phyloP scores from a whole-genome alignment of 2,888 invertebrate genomes.

The Trissolcus brochymenae region DNA sequence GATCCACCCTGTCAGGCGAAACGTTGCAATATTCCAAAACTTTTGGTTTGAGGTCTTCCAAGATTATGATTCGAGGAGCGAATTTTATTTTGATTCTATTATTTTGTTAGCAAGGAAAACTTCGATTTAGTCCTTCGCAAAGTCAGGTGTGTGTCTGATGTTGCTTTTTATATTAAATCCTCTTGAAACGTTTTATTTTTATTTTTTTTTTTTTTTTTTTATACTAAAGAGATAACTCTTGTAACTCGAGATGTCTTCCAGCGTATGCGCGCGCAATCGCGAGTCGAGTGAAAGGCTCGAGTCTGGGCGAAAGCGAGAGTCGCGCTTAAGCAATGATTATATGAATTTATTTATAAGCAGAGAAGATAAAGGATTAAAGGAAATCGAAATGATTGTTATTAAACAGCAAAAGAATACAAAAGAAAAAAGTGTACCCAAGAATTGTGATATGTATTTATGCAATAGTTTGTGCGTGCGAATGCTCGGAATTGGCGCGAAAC shows the following conservation, averaged over 20 bases:
- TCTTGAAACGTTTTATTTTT: slow-evolving; percentile 8
- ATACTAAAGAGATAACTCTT: slow-evolving; percentile 6
- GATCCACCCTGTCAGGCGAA: slow-evolving; percentile 65
- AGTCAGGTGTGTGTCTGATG: slow-evolving; percentile 9
- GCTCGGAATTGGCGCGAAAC: slow-evolving; percentile 35
- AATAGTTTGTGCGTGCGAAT: slow-evolving; percentile 43
- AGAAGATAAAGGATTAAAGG: slow-evolving; percentile 30
- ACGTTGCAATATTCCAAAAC: slow-evolving; percentile 73
- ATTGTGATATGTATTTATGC: slow-evolving; percentile 53
- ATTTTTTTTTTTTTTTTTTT: slow-evolving; percentile 18
- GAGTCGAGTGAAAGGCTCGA: slow-evolving; percentile 43
- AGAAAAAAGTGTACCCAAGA: slow-evolving; percentile 28
- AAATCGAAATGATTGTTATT: slow-evolving; percentile 34
- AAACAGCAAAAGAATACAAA: slow-evolving; percentile 20
- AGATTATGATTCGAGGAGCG: slow-evolving; percentile 3
- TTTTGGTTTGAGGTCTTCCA: slow-evolving; percentile 44
- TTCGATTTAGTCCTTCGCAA: slow-evolving; percentile 2
- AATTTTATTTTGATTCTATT: slow-evolving; percentile 28
- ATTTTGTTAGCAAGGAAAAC: slow-evolving; percentile 9
- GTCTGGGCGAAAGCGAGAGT: slow-evolving; percentile 48
- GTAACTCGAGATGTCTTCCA: slow-evolving; percentile 49
- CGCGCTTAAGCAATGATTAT: slow-evolving; percentile 51
- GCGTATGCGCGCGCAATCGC: slow-evolving; percentile 32
- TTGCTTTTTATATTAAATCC: slow-evolving; percentile 8
- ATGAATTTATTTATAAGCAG: slow-evolving; percentile 52